A percentile compares a stretch with the other conserved stretches of the same genome.
These are phyloP conservation scores for Helogale parvula DNA, from an alignment of 2,113 vertebrate genomes.

Conservation along the genomic window DNA sequence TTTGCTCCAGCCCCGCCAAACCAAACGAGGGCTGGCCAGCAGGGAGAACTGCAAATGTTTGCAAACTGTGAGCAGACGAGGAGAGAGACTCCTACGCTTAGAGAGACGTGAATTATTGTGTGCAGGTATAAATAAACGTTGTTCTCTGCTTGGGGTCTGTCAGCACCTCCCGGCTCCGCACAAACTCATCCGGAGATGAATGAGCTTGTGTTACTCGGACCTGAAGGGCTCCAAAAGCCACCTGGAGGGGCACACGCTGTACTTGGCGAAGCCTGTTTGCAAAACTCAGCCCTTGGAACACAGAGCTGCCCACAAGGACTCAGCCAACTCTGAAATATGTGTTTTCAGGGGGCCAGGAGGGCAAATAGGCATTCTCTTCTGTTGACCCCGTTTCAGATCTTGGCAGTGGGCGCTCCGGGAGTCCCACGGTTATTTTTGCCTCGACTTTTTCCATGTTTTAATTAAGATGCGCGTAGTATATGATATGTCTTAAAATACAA, in stretches of 20 bases:
- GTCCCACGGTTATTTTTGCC: background rate
- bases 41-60: constrained; percentile 83
- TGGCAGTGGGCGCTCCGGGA: background rate
- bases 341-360: constrained; percentile 8
- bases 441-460: background rate
- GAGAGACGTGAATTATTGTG: constrained; percentile 84
- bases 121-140: constrained; percentile 89
- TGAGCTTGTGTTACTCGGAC: constrained; percentile 84
- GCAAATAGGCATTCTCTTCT: constrained; percentile 14
- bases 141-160: constrained; percentile 81
- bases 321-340: constrained; percentile 55
- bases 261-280: constrained; percentile 62
- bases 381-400: background rate
- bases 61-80: constrained; percentile 77
- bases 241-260: constrained; percentile 56
- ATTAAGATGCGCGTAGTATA: background rate
- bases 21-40: constrained; percentile 67
- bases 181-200: constrained; percentile 81
- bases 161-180: constrained; percentile 64
- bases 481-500: background rate
- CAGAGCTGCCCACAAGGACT: constrained; percentile 34
- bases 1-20: constrained; percentile 74
- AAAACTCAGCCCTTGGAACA: constrained; percentile 75
- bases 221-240: constrained; percentile 78
- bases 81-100: constrained; percentile 76